Base-by-base conservation (phyloP, 2,113 vertebrate genomes). In the Corydoras maculifer region DNA sequence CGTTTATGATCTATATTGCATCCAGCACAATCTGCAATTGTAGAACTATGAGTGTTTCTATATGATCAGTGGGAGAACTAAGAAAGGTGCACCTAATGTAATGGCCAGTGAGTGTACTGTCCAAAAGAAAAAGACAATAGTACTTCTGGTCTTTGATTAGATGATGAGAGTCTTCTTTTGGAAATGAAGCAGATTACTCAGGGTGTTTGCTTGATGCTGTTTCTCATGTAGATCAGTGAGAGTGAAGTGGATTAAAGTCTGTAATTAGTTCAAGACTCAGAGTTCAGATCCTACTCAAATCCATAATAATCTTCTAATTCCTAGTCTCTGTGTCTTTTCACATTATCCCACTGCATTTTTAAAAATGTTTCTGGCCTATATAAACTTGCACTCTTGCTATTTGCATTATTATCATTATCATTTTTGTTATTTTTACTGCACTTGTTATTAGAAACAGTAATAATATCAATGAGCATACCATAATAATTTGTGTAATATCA, bases 231-330 rank as follows among this genome's bases (percentile, higher is more conserved):
- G 77, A 70, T 78, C 3, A 50, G 70, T 80, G 80, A 80, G 80
- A 82, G 82, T 70, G 70, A 55, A 79, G 68, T 81, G 83, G 84
- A 85, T 89, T 86, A 87, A 65, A 76, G 77, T 43, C 69, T 75
- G 65, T 85, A 86, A 89, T 89, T 81, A 73, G 84, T 86, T 85
- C 81, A 76, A 70, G 79, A 83, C 81, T 80, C 76, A 75, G 77
- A 54, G 73, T 50, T 76, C 79, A 81, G 78, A 83, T 68, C 75
- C 76, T 77, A 75, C 75, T 74, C 75, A 77, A 73, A 62, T 77
- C 75, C 79, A 78, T 84, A 80, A 79, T 79, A 82, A 82, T 86
- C 80, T 80, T 78, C 78, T 84, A 83, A 84, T 84, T 81, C 82
- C 74, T 65, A 65, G 68, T 75, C 78, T n/a, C 49, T 12, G 53